Conservation (phyloP, 2,888 invertebrate species). For the Noctua janthe region DNA sequence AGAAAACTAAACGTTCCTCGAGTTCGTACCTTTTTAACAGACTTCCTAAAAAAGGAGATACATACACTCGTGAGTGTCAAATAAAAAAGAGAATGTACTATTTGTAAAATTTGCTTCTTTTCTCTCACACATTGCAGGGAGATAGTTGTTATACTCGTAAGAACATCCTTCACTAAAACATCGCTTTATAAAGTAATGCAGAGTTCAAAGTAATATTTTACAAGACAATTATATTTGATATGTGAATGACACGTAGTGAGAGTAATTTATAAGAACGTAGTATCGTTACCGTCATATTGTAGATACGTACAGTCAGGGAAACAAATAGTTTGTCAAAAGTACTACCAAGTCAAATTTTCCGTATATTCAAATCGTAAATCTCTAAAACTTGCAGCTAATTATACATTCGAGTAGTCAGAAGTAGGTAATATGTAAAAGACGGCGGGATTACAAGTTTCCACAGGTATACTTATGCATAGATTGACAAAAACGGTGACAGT, state of each 20-base stretch:
- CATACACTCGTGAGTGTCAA: background rate
- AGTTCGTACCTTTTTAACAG: background rate
- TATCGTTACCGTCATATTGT: background rate
- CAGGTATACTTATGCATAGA: no score
- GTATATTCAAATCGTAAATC: background rate
- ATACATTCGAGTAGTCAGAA: no score
- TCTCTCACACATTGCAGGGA: background rate
- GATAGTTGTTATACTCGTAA: background rate
- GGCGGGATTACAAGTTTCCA: no score
- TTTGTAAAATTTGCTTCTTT: background rate
- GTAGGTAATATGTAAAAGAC: no score
- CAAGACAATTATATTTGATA: constrained; percentile 54
- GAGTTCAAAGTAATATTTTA: constrained; percentile 53
- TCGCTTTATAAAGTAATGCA: constrained; percentile 21
- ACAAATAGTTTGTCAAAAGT: background rate
- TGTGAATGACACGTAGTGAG: constrained; percentile 61
- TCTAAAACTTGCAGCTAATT: no score
- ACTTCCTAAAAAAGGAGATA: background rate
- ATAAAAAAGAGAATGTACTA: background rate
- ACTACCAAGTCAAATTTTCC: background rate
- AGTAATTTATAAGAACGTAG: constrained; percentile 49
- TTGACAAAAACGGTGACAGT: no score
- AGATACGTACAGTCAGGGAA: background rate
- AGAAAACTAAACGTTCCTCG: background rate
- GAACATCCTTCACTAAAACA: background rate